Evolutionary conservation across 2,888 invertebrate genomes (phyloP).

Genomic region (Pollenia angustigena): DNA sequence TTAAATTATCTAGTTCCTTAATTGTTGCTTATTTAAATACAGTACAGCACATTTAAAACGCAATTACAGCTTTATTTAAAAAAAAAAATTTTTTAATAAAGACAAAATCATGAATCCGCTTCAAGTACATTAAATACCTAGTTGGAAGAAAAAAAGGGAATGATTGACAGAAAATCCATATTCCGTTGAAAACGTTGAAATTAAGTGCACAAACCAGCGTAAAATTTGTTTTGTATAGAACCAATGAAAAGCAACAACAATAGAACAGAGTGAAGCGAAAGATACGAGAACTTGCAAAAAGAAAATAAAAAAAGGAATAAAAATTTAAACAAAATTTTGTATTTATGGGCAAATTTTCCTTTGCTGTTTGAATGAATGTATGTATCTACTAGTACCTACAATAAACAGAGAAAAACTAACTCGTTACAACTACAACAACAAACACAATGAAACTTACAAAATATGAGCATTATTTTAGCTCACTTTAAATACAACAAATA

Average conservation of each 20-base stretch:
- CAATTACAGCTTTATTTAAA: constrained; percentile 31
- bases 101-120: constrained; percentile 13
- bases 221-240: constrained; percentile 38
- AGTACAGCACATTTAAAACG: not conserved
- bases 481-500: constrained; percentile 31
- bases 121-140: constrained; percentile 1
- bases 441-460: constrained; percentile 13
- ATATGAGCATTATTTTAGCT: constrained; percentile 30
- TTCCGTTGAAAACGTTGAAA: constrained; percentile 35
- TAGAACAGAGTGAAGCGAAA: constrained; percentile 45
- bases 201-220: constrained; percentile 46
- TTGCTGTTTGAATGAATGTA: not conserved
- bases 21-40: not conserved
- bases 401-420: constrained; percentile 61
- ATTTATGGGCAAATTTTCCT: constrained; percentile 47
- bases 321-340: constrained; percentile 42
- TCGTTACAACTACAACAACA: not conserved
- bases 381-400: constrained; percentile 39
- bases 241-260: constrained; percentile 18
- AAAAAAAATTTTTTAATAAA: not conserved
- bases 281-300: constrained; percentile 27
- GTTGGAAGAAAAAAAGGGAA: not conserved
- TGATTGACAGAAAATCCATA: constrained; percentile 66
- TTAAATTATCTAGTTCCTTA: too few species aligned
- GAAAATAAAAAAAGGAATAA: constrained; percentile 46